Base-by-base conservation (phyloP, 2,888 invertebrate species). In the Nymphalis polychloros region DNA sequence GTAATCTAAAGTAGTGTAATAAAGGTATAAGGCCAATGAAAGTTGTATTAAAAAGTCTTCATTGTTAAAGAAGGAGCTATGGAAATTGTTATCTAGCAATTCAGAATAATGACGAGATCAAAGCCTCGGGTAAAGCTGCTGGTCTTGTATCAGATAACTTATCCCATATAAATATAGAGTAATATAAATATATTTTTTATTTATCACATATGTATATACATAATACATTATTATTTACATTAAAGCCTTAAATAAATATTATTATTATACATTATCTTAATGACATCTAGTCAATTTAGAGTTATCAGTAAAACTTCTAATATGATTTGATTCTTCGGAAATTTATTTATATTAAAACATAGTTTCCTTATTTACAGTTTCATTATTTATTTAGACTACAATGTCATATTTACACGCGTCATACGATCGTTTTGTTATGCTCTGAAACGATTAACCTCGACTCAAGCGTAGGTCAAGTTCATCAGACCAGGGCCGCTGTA, bases 391-490 rank as follows among this genome's bases (percentile, higher is more conserved):
- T 35, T 57, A 35, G 19, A 35, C 13, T 53, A 35, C 35, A 57
- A 35, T 57, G 35, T 57, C 31, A 55, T 31, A 55, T 27, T 55
- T 47, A 61, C 49, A 63, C 60, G 60, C 63, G 67, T 64, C 67
- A 67, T 61, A 70, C 50, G 27, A 63, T 57, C 47, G 49, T 67
- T 60, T 64, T 55, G 64, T 70, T 64, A 61, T 70, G 66, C 61
- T 41, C 48, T 63, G 48, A 67, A 63, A 53, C 63, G 49, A 68
- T 71, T 71, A 68, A 63, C 70, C 70, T 55, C 47, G 13, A n/a
- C 53, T 31, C 46, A 27, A n/a, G 35, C 50, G 49, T 27, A 59
- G 65, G 68, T 63, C 70, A 71, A 68, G 68, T 68, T 63, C 57
- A 57, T 19, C 65, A 63, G 65, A 68, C 63, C 70, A 71, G 65